Base-by-base conservation (phyloP, 2,888 invertebrate species). In the Drosophila quasianomalipes region DNA sequence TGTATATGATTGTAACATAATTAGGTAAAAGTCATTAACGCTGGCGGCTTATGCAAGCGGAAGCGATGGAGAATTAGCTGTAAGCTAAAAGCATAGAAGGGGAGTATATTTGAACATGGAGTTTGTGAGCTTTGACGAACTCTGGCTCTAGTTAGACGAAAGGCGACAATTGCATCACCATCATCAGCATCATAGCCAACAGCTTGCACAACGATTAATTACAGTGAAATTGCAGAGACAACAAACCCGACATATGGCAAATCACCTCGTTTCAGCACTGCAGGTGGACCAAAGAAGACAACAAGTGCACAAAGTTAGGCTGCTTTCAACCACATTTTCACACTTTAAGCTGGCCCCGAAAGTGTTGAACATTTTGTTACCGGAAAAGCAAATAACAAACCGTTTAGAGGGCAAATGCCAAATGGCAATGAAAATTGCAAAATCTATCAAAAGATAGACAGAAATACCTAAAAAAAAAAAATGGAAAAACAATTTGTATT, bases 1-100 rank as follows among this genome's bases (percentile, higher is more conserved):
- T 37, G 9, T 39, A 9, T 57, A 65, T 72, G 76, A 70, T 80
- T 71, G 66, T 72, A 77, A 70, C 78, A 79, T 86, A 84, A 90
- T 90, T 89, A 84, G 81, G 72, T 76, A 84, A 90, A 79, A 86
- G 80, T 62, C 76, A 75, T 86, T 81, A 79, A 64, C 33, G 55
- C 47, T 54, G 73, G 74, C 65, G 73, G 74, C 65, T 78, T 72
- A 82, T 74, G 76, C 74, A 76, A 79, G 71, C 84, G 76, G 79
- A 86, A 82, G 74, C 76, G 70, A 68, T 77, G 64, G 68, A 76
- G 70, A 37, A 12, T 44, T 47, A 39, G 39, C 37, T 55, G 28
- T 26, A 26, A 28, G 4, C 47, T 26, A 16, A 58, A 26, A 39
- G 54, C 16, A 22, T 16, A 41, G 65, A 65, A 39, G 39, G 44